Percentiles rank a stretch among this genome's conserved stretches.
These are phyloP conservation scores for Nymphalis polychloros DNA, from an alignment of 2,888 invertebrate species.

Conservation along the genomic window DNA sequence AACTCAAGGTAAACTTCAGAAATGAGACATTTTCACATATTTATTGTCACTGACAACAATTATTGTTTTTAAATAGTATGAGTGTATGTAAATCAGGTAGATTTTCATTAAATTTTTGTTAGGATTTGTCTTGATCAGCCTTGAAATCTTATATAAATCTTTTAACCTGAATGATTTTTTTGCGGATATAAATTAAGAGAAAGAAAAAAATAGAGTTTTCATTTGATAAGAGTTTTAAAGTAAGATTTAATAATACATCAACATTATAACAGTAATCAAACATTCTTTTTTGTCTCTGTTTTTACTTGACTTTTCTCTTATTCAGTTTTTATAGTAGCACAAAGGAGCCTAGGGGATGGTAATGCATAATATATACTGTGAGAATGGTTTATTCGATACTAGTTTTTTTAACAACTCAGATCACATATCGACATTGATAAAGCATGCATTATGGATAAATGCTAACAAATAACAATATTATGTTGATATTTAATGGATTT, in stretches of 20 bases:
- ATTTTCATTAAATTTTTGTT: too few relatives aligned
- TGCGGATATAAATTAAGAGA: too few relatives aligned
- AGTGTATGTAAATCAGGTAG: too few relatives aligned
- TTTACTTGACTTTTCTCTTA: neutral
- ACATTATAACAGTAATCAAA: neutral
- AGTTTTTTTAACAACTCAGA: neutral
- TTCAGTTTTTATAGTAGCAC: neutral
- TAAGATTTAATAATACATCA: neutral
- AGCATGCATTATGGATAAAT: conserved; percentile 14
- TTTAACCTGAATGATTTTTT: too few relatives aligned
- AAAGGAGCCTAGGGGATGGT: neutral
- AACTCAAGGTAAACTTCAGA: conserved; percentile 27
- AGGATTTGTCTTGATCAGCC: too few relatives aligned
- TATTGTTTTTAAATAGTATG: neutral
- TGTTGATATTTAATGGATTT: neutral
- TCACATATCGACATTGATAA: conserved; percentile 12
- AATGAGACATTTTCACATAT: conserved; percentile 19
- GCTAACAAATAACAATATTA: conserved; percentile 3
- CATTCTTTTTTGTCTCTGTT: neutral
- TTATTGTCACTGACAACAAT: neutral
- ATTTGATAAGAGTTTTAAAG: too few relatives aligned
- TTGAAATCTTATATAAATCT: too few relatives aligned
- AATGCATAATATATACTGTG: neutral
- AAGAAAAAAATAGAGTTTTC: too few relatives aligned
- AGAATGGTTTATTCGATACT: neutral